phyloP scores from a whole-genome alignment of 2,797 vertebrate species.

The Dipus sagitta region DNA sequence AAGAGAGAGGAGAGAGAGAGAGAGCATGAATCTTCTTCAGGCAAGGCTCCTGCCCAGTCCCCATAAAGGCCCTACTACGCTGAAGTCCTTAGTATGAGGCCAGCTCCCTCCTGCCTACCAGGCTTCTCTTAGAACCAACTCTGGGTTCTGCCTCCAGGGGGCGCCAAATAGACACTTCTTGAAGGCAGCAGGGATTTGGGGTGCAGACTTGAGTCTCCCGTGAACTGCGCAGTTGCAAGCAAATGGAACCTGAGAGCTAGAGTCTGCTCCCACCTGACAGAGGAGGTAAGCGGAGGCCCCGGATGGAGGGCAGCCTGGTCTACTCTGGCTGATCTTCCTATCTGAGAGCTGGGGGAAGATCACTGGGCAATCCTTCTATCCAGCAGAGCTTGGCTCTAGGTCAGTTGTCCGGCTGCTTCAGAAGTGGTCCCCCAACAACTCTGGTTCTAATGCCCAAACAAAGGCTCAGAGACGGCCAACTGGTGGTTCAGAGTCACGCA shows the following conservation, averaged over 20 bases:
- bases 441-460: slow-evolving; percentile 42
- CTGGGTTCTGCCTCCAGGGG: slow-evolving; percentile 69
- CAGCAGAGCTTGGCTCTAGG: background rate
- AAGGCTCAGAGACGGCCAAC: slow-evolving; percentile 37
- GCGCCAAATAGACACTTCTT: slow-evolving; percentile 70
- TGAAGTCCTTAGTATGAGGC: background rate
- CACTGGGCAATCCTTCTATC: background rate
- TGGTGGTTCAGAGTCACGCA: slow-evolving; percentile 18
- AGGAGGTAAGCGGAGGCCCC: background rate
- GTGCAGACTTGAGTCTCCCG: background rate
- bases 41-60: background rate
- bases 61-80: background rate
- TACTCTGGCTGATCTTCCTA: background rate
- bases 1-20: too few relatives aligned
- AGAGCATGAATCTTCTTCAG: background rate
- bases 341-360: background rate
- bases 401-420: background rate
- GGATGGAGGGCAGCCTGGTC: background rate
- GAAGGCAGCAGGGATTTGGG: background rate
- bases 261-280: background rate
- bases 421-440: background rate
- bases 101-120: background rate
- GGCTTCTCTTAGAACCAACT: background rate
- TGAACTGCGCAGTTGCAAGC: background rate
- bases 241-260: background rate